A percentile compares a stretch with the other conserved stretches of the same genome.
Evolutionary conservation across 2,797 vertebrate genomes (phyloP).

Genomic region (Syngnathus rostellatus): DNA sequence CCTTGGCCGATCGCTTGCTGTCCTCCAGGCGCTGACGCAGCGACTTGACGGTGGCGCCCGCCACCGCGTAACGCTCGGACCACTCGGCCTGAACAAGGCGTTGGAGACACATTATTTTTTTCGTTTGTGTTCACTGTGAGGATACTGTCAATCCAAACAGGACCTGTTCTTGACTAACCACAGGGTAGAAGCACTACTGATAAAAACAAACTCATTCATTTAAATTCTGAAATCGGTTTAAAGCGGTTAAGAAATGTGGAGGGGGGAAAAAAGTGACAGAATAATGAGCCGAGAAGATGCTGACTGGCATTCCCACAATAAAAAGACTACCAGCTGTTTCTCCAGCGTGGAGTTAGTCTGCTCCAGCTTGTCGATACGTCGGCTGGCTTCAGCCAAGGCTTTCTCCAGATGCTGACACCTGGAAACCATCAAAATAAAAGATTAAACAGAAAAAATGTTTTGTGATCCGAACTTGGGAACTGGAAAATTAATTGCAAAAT

Average conservation of each 20-base stretch:
- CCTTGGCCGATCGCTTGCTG: slow-evolving; percentile 69
- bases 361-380: slow-evolving; percentile 76
- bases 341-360: slow-evolving; percentile 78
- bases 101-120: neutral
- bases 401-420: slow-evolving; percentile 82
- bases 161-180: too few relatives aligned
- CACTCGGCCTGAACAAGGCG: slow-evolving; percentile 71
- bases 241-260: too few relatives aligned
- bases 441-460: too few relatives aligned
- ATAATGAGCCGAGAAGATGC: too few relatives aligned
- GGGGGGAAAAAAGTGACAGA: too few relatives aligned
- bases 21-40: slow-evolving; percentile 83
- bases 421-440: slow-evolving; percentile 7
- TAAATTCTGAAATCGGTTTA: too few relatives aligned
- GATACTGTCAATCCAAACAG: too few relatives aligned
- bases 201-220: too few relatives aligned
- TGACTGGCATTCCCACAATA: too few relatives aligned
- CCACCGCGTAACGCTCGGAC: slow-evolving; percentile 74
- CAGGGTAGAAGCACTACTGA: too few relatives aligned
- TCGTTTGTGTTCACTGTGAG: neutral
- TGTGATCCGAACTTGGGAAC: too few relatives aligned
- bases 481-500: too few relatives aligned
- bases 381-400: slow-evolving; percentile 77
- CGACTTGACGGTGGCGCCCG: slow-evolving; percentile 67
- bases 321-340: slow-evolving; percentile 76